phyloP scores from a whole-genome alignment of 2,797 vertebrate genomes.

The Buceros bicornis region DNA sequence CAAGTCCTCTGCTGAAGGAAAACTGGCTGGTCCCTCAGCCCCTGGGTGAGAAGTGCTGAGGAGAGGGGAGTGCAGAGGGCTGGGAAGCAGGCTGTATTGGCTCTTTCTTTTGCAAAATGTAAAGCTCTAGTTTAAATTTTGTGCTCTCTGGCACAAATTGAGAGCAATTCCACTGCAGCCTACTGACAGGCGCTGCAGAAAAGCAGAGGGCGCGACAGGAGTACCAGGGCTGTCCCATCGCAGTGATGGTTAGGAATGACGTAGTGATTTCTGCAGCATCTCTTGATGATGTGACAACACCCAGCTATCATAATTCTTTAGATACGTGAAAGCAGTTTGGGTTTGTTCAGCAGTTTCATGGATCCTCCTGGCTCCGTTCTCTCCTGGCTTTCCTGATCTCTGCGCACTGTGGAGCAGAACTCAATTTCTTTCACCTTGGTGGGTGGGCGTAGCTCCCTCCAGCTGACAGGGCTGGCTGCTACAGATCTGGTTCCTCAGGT shows the following conservation, averaged over 20 bases:
- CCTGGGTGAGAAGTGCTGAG: background rate
- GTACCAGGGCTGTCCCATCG: background rate
- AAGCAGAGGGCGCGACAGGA: background rate
- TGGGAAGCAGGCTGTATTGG: background rate
- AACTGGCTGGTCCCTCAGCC: background rate
- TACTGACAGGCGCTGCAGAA: background rate
- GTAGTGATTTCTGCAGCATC: background rate
- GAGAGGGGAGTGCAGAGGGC: background rate
- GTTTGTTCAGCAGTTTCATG: background rate
- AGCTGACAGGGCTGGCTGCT: background rate
- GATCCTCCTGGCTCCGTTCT: background rate
- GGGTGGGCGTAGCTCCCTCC: background rate
- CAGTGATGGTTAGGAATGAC: background rate
- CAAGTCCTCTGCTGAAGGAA: background rate
- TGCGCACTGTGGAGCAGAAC: background rate
- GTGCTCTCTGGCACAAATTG: background rate
- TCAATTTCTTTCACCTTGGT: rapidly evolving
- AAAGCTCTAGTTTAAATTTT: background rate
- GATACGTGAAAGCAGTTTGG: background rate
- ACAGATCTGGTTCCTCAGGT: background rate
- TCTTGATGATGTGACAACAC: background rate
- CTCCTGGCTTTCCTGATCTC: background rate
- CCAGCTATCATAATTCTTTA: background rate
- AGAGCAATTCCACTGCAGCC: background rate
- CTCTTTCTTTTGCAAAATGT: background rate